Evolutionary conservation across 2,113 vertebrate species (phyloP), one percentile per base, ranked within the genome.

Genomic region (Orcinus orca): DNA sequence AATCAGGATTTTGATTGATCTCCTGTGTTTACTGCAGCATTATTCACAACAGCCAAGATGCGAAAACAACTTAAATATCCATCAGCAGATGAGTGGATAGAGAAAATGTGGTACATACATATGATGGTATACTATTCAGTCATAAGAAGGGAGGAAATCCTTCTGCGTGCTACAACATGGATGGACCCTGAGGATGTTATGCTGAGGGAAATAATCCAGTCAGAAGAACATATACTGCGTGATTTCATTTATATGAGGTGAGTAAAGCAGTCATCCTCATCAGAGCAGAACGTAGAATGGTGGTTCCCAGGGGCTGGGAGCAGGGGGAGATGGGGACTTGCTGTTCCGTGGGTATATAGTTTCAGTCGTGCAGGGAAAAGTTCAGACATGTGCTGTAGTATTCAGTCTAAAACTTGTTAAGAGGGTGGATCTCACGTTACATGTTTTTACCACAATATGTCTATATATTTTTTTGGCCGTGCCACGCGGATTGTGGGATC

Each of bases 131-230:
- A 58, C 3, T 41, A 50, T 13, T 47, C 25, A 55, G 55, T 38
- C n/a, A 5, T 13, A 12, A 80, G 29, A 77, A 71, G 68, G 47
- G 20, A 84, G 76, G 25, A n/a, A 70, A 36, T 15, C 14, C 5
- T 36, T 2, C 26, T 29, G 11, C 1, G 3, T 9, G 6, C n/a
- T 58, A 5, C n/a, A 71, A 21, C 8, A 33, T 5, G 12, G 31
- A 36, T 41, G 68, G 41, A 38, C 9, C 55, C 38, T 62, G 21
- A 36, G 62, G 38, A 77, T 3, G n/a, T 38, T n/a, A 15, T 5
- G 33, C 67, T 89, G 33, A 47, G 53, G 62, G 15, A 87, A 53
- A 44, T 38, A 55, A 58, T 33, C 9, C 53, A 58, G 23, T 79
- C 38, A 3, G 12, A 58, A 77, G 38, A 88, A 89, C 33, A 86